Percentiles rank a stretch among this genome's conserved stretches.
phyloP scores from a whole-genome alignment of 1,140 invertebrate species.

The Pentalonia nigronervosa region DNA sequence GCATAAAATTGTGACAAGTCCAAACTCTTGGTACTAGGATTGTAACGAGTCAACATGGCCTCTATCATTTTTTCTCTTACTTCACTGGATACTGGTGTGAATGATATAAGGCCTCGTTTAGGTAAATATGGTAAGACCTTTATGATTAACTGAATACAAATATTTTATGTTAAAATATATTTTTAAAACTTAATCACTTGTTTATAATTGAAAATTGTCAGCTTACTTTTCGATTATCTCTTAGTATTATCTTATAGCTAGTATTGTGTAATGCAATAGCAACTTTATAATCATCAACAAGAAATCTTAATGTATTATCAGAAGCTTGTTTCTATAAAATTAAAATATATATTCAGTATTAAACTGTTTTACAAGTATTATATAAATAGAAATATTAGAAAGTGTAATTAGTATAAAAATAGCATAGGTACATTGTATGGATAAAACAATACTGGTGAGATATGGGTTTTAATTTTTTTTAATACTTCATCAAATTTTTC shows the following conservation, averaged over 20 bases:
- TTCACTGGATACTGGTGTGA: conserved; percentile 27
- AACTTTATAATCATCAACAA: conserved; percentile 40
- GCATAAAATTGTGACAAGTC: conserved; percentile 34
- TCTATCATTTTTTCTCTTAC: conserved; percentile 29
- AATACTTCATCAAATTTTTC: conserved; percentile 48
- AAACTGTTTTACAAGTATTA: not conserved
- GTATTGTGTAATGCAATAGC: conserved; percentile 42
- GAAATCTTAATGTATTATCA: conserved; percentile 41
- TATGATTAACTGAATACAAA: conserved; percentile 41
- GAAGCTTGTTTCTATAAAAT: conserved; percentile 33
- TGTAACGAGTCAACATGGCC: conserved; percentile 8
- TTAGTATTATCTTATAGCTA: conserved; percentile 32
- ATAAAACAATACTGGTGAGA: not conserved
- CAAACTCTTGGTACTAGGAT: conserved; percentile 20
- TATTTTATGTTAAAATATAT: not conserved
- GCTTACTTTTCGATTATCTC: conserved; percentile 42
- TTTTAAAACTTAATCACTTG: not conserved
- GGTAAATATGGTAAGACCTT: not conserved
- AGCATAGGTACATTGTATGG: conserved; percentile 45
- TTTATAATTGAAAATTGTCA: not conserved
- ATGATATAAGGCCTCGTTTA: not conserved
- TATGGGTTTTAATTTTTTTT: conserved; percentile 39
- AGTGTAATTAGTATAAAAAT: not conserved
- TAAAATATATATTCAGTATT: not conserved
- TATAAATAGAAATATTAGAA: not conserved